Conservation (phyloP, 1,140 invertebrate genomes). For the Mya arenaria region DNA sequence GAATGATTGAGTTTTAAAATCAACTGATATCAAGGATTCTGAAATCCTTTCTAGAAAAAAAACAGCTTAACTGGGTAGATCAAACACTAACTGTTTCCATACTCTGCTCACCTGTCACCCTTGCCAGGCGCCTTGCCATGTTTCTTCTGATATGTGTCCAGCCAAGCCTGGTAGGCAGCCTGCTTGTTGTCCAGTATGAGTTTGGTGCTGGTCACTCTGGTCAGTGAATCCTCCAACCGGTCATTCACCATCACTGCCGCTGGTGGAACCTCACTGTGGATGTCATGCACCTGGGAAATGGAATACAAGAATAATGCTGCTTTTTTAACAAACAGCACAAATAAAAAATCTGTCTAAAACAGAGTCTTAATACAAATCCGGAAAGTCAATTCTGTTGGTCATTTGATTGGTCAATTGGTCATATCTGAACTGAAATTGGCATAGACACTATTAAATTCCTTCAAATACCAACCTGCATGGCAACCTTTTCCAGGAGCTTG, state of each 20-base stretch:
- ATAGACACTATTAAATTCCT: no score
- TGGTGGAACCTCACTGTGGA: conserved; percentile 64
- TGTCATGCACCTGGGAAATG: conserved; percentile 65
- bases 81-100: no score
- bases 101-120: conserved; percentile 69
- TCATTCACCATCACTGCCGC: conserved; percentile 66
- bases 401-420: no score
- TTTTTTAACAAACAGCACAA: no score
- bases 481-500: conserved; percentile 62
- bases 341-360: no score
- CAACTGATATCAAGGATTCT: no score
- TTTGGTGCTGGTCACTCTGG: conserved; percentile 72
- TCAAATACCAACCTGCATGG: conserved; percentile 63
- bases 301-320: background rate
- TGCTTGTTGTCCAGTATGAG: conserved; percentile 77
- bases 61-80: no score
- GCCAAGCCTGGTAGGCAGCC: conserved; percentile 77
- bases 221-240: conserved; percentile 57
- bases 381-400: no score
- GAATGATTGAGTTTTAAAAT: no score
- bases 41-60: no score
- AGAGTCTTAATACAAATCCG: no score
- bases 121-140: conserved; percentile 61
- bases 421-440: no score
- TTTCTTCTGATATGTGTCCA: conserved; percentile 65